Evolutionary conservation across 2,797 vertebrate species (phyloP), one percentile per base, ranked within the genome.

Genomic region (Galagoides demidoff): DNA sequence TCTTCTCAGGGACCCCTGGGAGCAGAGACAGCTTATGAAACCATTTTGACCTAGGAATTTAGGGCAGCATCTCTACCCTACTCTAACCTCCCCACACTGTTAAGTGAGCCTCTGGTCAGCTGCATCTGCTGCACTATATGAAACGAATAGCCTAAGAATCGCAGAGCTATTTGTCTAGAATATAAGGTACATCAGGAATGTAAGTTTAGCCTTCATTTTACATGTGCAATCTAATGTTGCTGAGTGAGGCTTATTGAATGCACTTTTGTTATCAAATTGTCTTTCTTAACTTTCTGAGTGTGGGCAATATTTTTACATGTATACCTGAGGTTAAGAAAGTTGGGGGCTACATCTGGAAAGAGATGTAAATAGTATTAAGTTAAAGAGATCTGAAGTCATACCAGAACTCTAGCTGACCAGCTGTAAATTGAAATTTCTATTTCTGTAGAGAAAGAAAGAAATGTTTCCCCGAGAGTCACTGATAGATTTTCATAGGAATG

Each of bases 121-220:
- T 84, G 3, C 0, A 43, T 34, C 16, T 8, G 17, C 31, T 37
- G 22, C 13, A 70, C 11, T 45, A 55, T 20, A 63, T 91, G 55
- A 79, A 79, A 89, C 73, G 84, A 39, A 78, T 29, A 78, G 45
- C 31, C 66, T 86, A 77, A 76, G n/a, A 84, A 49, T 85, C 4
- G 39, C 39, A 78, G 22, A 83, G 57, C 49, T 94, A 25, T 77
- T 93, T 93, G 68, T 73, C 68, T 74, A 61, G 22, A 68, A 27
- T 90, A 85, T 73, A 96, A 89, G 31, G 68, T 74, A 85, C 10
- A 76, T 57, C 78, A 55, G 25, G 25, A 85, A 61, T 84, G 2
- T 43, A 85, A 96, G n/a, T 79, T 92, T 70, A 77, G 73, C n/a
- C n/a, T 96, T 95, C n/a, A n/a, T 81, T 90, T 76, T 92, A 85